Conservation (phyloP, 2,888 invertebrate species). For the Andrena hattorfiana region DNA sequence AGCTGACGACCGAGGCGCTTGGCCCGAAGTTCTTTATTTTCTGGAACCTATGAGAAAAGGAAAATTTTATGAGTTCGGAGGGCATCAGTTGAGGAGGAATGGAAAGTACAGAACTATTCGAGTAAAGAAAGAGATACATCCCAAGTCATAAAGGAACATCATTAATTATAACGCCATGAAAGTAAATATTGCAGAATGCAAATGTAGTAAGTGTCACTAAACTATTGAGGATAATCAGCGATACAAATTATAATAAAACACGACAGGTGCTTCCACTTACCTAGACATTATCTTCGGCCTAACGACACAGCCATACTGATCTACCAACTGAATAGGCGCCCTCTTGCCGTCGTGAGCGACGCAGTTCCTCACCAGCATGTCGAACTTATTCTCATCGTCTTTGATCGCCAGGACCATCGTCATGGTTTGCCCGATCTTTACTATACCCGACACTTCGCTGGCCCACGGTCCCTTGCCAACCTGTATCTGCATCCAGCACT, state of each 20-base stretch:
- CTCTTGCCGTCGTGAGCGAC: slow-evolving; percentile 97
- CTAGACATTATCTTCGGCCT: slow-evolving; percentile 96
- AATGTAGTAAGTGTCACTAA: no score
- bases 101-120: no score
- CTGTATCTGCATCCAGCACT: slow-evolving; percentile 99
- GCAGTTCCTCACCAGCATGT: slow-evolving; percentile 97
- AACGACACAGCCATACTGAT: slow-evolving; percentile 97
- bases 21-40: slow-evolving; percentile 98
- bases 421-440: slow-evolving; percentile 98
- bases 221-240: no score
- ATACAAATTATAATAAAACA: not conserved
- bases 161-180: no score
- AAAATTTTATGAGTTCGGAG: not conserved
- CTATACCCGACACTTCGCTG: slow-evolving; percentile 97
- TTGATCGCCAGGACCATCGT: slow-evolving; percentile 98
- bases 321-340: slow-evolving; percentile 96
- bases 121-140: no score
- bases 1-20: slow-evolving; percentile 96
- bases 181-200: no score
- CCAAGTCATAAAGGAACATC: no score
- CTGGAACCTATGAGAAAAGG: slow-evolving; percentile 89
- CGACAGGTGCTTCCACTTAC: slow-evolving; percentile 61
- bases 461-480: slow-evolving; percentile 99
- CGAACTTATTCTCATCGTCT: slow-evolving; percentile 98
- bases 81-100: no score